Conservation (phyloP, 1,140 invertebrate species). For the Carcinoscorpius rotundicauda region DNA sequence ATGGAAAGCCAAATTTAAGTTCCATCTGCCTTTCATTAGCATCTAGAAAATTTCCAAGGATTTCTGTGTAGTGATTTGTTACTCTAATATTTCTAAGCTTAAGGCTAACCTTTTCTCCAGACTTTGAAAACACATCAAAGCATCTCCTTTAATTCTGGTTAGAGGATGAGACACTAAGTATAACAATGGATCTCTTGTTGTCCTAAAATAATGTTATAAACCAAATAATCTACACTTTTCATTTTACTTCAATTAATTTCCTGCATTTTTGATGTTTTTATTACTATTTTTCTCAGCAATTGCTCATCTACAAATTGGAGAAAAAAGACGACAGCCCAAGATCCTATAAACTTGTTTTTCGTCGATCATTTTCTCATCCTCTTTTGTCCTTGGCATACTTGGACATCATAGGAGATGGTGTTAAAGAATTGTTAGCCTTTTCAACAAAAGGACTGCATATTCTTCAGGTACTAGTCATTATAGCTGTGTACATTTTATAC, state of each 20-base stretch:
- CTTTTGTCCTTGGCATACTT: constrained; percentile 47
- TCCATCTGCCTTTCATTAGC: too few species aligned
- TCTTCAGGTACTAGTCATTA: constrained; percentile 40
- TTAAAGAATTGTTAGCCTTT: constrained; percentile 52
- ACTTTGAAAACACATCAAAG: too few species aligned
- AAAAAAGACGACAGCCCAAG: neutral
- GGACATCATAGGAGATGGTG: constrained; percentile 54
- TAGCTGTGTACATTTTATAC: too few species aligned
- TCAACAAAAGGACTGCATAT: constrained; percentile 54
- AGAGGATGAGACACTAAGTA: neutral
- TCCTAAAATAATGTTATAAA: too few species aligned
- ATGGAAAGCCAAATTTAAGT: too few species aligned
- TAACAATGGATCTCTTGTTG: too few species aligned
- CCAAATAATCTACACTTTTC: too few species aligned
- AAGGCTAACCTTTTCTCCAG: too few species aligned
- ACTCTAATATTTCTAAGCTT: too few species aligned
- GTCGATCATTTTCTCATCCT: constrained; percentile 41
- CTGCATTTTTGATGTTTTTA: neutral
- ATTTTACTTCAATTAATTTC: neutral
- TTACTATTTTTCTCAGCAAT: constrained; percentile 35
- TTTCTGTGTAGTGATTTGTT: too few species aligned
- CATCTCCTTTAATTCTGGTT: too few species aligned
- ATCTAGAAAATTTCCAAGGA: too few species aligned
- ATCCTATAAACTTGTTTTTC: constrained; percentile 15
- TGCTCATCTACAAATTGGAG: constrained; percentile 44